These are phyloP conservation scores for Drosophila virilis DNA, from an alignment of 1,140 invertebrate genomes.

Conservation along the genomic window DNA sequence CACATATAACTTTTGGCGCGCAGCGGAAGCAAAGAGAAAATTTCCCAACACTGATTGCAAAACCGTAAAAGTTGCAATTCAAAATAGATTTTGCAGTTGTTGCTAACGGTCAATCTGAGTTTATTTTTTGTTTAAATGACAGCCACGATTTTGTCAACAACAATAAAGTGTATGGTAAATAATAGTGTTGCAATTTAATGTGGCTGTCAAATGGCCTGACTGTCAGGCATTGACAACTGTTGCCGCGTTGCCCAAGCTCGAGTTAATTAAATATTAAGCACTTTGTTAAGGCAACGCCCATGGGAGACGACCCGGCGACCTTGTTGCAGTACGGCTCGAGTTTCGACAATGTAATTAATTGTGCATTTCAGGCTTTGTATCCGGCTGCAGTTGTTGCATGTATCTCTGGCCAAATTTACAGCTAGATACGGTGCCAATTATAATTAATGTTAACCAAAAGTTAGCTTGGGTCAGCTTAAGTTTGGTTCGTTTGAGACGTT, in stretches of 20 bases:
- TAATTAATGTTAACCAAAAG: constrained; percentile 28
- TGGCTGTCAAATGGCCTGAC: constrained; percentile 7
- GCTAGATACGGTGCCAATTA: constrained; percentile 13
- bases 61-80: constrained; percentile 31
- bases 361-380: constrained; percentile 27
- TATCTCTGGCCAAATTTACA: constrained; percentile 43
- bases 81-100: constrained; percentile 17
- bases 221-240: background rate
- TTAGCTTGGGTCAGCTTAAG: constrained; percentile 1
- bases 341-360: constrained; percentile 63
- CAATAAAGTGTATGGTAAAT: constrained; percentile 26
- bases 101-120: constrained; percentile 1
- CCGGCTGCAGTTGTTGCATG: constrained; percentile 15
- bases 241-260: background rate
- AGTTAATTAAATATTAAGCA: constrained; percentile 5
- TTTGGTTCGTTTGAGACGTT: background rate
- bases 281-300: constrained; percentile 1
- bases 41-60: constrained; percentile 14
- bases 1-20: background rate
- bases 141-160: background rate
- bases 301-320: background rate
- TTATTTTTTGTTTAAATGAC: background rate
- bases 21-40: constrained; percentile 19
- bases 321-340: constrained; percentile 17
- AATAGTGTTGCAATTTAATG: constrained; percentile 14